phyloP scores from a whole-genome alignment of 1,140 invertebrate genomes.

The Lasioglossum baleicum region DNA sequence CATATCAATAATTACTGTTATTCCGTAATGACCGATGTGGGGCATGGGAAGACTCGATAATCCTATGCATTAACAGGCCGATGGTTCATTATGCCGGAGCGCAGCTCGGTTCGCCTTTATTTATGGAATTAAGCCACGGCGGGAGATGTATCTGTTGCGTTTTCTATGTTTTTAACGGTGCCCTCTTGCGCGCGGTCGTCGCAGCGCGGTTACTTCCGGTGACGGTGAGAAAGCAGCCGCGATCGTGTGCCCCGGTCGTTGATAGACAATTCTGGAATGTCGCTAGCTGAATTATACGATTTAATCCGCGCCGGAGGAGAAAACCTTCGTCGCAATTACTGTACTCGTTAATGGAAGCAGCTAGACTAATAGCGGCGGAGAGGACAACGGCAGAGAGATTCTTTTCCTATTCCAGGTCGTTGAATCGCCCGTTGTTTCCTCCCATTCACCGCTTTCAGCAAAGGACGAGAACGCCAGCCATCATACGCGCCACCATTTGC shows the following conservation, averaged over 20 bases:
- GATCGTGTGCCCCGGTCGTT: slow-evolving; percentile 42
- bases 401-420: slow-evolving; percentile 59
- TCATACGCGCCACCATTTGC: too few relatives aligned
- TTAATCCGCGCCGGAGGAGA: slow-evolving; percentile 55
- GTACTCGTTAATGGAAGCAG: slow-evolving; percentile 60
- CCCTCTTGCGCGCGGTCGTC: slow-evolving; percentile 23
- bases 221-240: slow-evolving; percentile 58
- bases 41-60: slow-evolving; percentile 79
- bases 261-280: slow-evolving; percentile 64
- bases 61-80: slow-evolving; percentile 78
- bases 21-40: slow-evolving; percentile 78
- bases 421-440: slow-evolving; percentile 38
- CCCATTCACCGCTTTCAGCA: slow-evolving; percentile 25
- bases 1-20: slow-evolving; percentile 80
- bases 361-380: slow-evolving; percentile 56
- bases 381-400: slow-evolving; percentile 55
- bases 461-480: too few relatives aligned
- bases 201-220: slow-evolving; percentile 49
- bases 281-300: slow-evolving; percentile 61
- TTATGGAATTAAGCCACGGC: slow-evolving; percentile 69
- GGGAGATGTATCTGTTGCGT: slow-evolving; percentile 69
- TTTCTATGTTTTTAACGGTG: slow-evolving; percentile 70
- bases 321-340: slow-evolving; percentile 58
- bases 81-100: slow-evolving; percentile 75
- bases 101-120: slow-evolving; percentile 70